phyloP scores from a whole-genome alignment of 2,888 invertebrate species.

The Onthophagus sagittarius region DNA sequence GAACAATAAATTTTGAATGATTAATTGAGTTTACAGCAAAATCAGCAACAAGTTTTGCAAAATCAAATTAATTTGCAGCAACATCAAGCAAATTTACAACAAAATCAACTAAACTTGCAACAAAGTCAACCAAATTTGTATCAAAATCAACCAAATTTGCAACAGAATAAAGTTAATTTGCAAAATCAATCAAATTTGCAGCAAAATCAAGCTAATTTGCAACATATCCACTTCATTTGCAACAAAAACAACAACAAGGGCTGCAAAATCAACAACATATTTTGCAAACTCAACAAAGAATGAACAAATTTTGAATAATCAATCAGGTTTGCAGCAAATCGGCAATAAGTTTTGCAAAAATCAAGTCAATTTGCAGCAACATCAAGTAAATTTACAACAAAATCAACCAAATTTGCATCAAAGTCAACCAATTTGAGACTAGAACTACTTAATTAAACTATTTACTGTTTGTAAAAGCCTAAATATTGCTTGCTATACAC shows the following conservation, averaged over 20 bases:
- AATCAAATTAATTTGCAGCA: neutral
- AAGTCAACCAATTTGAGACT: constrained; percentile 13
- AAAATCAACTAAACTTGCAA: constrained; percentile 27
- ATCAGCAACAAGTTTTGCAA: constrained; percentile 16
- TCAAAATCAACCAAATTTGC: constrained; percentile 28
- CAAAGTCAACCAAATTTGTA: constrained; percentile 25
- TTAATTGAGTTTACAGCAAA: constrained; percentile 21
- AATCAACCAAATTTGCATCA: constrained; percentile 27
- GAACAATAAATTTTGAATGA: constrained; percentile 25
- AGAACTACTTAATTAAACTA: too few relatives aligned
- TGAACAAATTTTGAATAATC: constrained; percentile 17
- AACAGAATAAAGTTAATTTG: neutral
- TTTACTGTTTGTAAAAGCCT: too few relatives aligned
- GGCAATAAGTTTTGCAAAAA: constrained; percentile 17
- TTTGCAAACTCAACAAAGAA: neutral
- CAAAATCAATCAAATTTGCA: neutral
- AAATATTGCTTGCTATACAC: too few relatives aligned
- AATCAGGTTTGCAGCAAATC: constrained; percentile 14
- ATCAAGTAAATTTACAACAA: constrained; percentile 14
- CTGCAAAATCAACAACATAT: constrained; percentile 31
- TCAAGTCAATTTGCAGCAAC: neutral
- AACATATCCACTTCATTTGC: neutral
- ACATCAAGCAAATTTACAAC: constrained; percentile 32
- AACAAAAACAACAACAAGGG: constrained; percentile 36
- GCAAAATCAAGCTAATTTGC: neutral